phyloP scores from a whole-genome alignment of 2,797 vertebrate genomes.

The Setipinna tenuifilis region DNA sequence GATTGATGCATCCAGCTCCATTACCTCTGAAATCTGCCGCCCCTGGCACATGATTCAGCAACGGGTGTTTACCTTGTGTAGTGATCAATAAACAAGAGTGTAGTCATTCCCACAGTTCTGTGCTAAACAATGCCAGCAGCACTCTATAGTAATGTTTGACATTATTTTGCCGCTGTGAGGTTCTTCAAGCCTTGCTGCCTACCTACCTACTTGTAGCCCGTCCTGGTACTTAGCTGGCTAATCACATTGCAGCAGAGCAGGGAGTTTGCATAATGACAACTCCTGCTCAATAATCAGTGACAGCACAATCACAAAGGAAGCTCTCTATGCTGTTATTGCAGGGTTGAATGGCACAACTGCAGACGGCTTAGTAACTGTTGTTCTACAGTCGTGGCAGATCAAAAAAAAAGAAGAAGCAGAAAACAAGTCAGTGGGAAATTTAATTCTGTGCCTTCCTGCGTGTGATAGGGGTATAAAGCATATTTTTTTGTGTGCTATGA shows the following conservation, averaged over 20 bases:
- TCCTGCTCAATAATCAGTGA: constrained; percentile 21
- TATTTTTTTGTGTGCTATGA: neutral
- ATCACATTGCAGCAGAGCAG: constrained; percentile 58
- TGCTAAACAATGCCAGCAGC: constrained; percentile 17
- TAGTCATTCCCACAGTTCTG: constrained; percentile 19
- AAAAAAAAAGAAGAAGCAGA: neutral
- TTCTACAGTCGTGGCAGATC: neutral
- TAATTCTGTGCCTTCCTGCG: neutral
- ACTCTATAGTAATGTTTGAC: constrained; percentile 32
- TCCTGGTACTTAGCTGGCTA: constrained; percentile 44
- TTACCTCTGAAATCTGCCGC: neutral
- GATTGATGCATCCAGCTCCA: neutral
- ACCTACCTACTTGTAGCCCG: constrained; percentile 15
- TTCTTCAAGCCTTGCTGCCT: constrained; percentile 40
- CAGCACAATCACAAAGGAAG: neutral
- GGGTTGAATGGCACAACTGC: neutral
- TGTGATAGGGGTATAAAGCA: neutral
- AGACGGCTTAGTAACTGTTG: neutral
- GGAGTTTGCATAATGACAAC: constrained; percentile 63
- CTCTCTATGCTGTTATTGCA: neutral
- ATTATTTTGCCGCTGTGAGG: neutral
- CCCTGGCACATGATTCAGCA: constrained; percentile 32
- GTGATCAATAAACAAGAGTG: constrained; percentile 38
- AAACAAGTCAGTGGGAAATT: neutral
- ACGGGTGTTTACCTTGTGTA: constrained; percentile 35